A percentile compares a stretch with the other conserved stretches of the same genome.
These are phyloP conservation scores for Plecturocebus donacophilus DNA, from an alignment of 2,113 vertebrate species.

Conservation along the genomic window DNA sequence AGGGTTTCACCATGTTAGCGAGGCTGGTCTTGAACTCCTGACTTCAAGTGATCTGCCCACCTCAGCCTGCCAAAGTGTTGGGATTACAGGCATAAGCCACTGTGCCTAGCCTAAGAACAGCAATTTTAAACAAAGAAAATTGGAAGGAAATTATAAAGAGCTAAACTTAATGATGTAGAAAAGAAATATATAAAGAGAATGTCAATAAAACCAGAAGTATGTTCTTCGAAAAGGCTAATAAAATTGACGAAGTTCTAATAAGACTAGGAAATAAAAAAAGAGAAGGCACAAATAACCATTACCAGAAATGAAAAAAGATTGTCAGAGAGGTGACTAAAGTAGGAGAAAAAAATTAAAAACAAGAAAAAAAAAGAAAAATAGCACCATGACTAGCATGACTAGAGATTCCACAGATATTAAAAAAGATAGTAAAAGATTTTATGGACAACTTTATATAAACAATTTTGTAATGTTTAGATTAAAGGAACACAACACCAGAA, in stretches of 20 bases:
- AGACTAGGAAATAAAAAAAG: background rate
- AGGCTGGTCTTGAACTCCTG: no score
- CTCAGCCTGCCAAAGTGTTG: no score
- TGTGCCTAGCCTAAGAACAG: background rate
- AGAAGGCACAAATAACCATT: background rate
- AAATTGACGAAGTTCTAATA: background rate
- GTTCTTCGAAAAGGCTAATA: slow-evolving; percentile 18
- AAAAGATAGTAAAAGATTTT: background rate
- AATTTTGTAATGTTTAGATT: background rate
- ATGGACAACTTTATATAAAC: background rate
- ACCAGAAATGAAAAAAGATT: background rate
- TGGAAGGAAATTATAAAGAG: background rate
- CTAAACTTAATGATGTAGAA: background rate
- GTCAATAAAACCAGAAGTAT: background rate
- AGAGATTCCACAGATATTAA: background rate
- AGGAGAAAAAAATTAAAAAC: no score
- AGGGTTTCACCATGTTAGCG: no score
- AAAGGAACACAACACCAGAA: background rate
- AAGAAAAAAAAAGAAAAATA: no score
- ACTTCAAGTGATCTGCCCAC: no score
- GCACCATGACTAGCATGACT: background rate
- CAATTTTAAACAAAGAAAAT: background rate
- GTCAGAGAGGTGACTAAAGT: no score
- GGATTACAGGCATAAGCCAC: no score
- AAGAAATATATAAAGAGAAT: background rate